Percentiles rank a stretch among this genome's conserved stretches.
These are phyloP conservation scores for Bombus confusus DNA, from an alignment of 1,140 invertebrate species.

Conservation along the genomic window DNA sequence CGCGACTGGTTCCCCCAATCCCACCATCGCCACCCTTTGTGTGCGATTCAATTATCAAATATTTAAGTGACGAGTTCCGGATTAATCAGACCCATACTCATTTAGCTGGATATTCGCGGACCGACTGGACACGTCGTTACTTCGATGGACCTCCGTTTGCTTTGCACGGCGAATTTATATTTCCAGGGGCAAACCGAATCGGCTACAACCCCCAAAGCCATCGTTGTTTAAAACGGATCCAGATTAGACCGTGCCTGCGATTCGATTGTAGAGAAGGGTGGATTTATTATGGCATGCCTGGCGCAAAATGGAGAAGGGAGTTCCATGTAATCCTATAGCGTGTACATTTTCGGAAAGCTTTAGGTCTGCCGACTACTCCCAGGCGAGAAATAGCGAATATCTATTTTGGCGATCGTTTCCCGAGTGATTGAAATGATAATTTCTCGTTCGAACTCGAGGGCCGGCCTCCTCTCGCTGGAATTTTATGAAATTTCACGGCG, in stretches of 20 bases:
- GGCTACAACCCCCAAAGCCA: not conserved
- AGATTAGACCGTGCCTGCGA: not conserved
- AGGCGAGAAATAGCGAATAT: slow-evolving; percentile 9
- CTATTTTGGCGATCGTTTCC: slow-evolving; percentile 25
- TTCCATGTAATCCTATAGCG: not conserved
- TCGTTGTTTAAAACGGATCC: not conserved
- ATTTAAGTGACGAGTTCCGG: slow-evolving; percentile 54
- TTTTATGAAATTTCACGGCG: slow-evolving; percentile 19
- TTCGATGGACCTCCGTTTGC: not conserved
- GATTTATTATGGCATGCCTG: not conserved
- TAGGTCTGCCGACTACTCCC: not conserved
- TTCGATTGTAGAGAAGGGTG: not conserved
- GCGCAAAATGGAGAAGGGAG: not conserved
- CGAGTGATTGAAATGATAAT: slow-evolving; percentile 21
- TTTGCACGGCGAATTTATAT: not conserved
- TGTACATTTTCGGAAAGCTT: not conserved
- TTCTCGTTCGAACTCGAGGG: not conserved
- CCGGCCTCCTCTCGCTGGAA: not conserved
- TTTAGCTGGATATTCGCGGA: too few relatives aligned
- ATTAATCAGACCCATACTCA: slow-evolving; percentile 7
- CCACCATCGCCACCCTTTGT: not conserved
- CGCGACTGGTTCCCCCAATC: not conserved
- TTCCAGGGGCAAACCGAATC: not conserved
- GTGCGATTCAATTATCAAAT: slow-evolving; percentile 56
- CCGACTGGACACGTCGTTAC: not conserved